Conservation (phyloP, 1,140 invertebrate genomes). For the Aethina tumida region DNA sequence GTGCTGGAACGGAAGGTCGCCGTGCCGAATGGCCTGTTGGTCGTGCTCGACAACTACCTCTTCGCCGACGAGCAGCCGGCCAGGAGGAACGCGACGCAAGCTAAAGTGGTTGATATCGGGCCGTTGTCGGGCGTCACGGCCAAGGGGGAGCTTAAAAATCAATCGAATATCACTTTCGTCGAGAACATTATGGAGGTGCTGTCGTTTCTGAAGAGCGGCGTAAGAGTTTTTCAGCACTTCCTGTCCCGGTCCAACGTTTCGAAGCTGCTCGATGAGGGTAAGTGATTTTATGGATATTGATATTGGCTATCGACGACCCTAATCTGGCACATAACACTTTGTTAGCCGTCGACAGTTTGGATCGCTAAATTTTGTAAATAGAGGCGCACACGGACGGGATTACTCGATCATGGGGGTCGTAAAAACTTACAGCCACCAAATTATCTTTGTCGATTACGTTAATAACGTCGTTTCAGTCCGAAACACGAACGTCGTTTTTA, state of each 20-base stretch:
- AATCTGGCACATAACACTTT: no score
- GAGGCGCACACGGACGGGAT: no score
- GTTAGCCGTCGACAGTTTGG: no score
- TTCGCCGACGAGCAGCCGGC: constrained; percentile 33
- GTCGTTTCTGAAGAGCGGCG: constrained; percentile 48
- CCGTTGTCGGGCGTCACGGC: constrained; percentile 27
- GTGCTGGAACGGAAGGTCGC: constrained; percentile 31
- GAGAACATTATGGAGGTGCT: constrained; percentile 49
- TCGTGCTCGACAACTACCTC: constrained; percentile 41
- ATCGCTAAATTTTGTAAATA: no score
- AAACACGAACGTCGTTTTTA: no score
- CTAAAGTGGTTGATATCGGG: constrained; percentile 17
- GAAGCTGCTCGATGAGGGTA: constrained; percentile 43
- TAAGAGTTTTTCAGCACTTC: constrained; percentile 53
- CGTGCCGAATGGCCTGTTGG: constrained; percentile 35
- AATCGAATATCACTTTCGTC: constrained; percentile 41
- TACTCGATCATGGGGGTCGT: no score
- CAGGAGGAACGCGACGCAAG: constrained; percentile 17
- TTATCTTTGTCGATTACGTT: no score
- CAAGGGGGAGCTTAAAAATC: constrained; percentile 34
- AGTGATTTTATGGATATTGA: no score
- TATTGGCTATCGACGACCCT: no score
- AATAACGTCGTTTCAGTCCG: no score
- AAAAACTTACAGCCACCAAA: no score
- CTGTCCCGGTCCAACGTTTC: constrained; percentile 49